phyloP scores from a whole-genome alignment of 92 coral and sea anemone genomes.

The Metridium senile region DNA sequence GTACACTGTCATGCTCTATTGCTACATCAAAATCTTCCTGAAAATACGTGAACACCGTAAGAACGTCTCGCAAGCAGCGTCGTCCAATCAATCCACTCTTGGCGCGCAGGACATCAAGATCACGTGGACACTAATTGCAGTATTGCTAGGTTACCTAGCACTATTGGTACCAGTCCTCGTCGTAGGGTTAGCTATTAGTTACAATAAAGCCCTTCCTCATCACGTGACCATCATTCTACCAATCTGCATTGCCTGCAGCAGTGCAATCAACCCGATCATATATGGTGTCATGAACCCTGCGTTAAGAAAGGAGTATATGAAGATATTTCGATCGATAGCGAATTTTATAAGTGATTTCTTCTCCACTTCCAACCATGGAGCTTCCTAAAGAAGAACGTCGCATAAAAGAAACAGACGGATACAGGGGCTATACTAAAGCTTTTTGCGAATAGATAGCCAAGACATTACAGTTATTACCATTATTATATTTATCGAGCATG shows the following conservation, averaged over 20 bases:
- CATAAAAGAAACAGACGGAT: too few relatives aligned
- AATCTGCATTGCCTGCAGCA: not conserved
- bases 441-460: not conserved
- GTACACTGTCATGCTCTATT: conserved; percentile 1
- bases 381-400: not conserved
- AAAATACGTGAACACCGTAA: conserved; percentile 30
- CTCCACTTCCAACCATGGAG: not conserved
- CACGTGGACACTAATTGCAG: conserved; percentile 34
- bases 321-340: not conserved
- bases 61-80: not conserved
- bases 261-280: conserved; percentile 24
- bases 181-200: not conserved
- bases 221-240: not conserved
- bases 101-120: conserved; percentile 24
- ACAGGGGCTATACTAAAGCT: too few relatives aligned
- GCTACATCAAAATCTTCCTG: conserved; percentile 22
- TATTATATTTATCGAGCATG: not conserved
- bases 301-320: conserved; percentile 8
- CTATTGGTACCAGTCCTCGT: conserved; percentile 15
- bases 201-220: not conserved
- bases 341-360: too few relatives aligned
- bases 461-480: not conserved
- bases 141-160: conserved; percentile 8
- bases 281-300: conserved; percentile 11
- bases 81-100: not conserved